These are phyloP conservation scores for Xestia sexstrigata DNA, from an alignment of 2,888 invertebrate species.

Conservation along the genomic window DNA sequence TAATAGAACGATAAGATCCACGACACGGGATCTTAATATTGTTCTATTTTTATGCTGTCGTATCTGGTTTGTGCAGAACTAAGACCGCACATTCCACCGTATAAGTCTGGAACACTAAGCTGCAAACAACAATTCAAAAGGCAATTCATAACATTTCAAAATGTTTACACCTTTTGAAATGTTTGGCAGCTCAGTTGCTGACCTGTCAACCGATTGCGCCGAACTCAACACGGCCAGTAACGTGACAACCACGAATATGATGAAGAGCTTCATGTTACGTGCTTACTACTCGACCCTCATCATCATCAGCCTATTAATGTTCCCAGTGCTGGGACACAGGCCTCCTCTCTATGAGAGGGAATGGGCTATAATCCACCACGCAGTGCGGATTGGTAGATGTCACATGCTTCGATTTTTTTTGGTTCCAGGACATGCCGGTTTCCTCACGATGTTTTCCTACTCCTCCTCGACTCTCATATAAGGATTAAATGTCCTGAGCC, in stretches of 20 bases:
- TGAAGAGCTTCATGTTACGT: constrained; percentile 18
- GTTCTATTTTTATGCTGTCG: constrained; percentile 77
- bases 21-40: constrained; percentile 70
- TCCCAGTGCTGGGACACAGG: too few relatives aligned
- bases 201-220: constrained; percentile 5
- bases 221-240: constrained; percentile 10
- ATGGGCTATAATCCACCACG: too few relatives aligned
- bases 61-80: constrained; percentile 69
- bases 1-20: constrained; percentile 72
- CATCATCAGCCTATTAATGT: too few relatives aligned
- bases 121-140: too few relatives aligned
- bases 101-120: constrained; percentile 78
- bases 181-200: neutral
- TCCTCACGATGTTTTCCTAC: too few relatives aligned
- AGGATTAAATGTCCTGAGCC: neutral
- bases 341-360: too few relatives aligned
- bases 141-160: too few relatives aligned
- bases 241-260: neutral
- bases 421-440: too few relatives aligned
- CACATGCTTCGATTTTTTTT: too few relatives aligned
- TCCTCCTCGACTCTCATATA: neutral
- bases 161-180: neutral
- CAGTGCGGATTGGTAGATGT: too few relatives aligned
- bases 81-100: constrained; percentile 79
- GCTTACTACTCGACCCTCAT: neutral